Evolutionary conservation across 1,140 invertebrate genomes (phyloP).

Genomic region (Dreissena polymorpha): DNA sequence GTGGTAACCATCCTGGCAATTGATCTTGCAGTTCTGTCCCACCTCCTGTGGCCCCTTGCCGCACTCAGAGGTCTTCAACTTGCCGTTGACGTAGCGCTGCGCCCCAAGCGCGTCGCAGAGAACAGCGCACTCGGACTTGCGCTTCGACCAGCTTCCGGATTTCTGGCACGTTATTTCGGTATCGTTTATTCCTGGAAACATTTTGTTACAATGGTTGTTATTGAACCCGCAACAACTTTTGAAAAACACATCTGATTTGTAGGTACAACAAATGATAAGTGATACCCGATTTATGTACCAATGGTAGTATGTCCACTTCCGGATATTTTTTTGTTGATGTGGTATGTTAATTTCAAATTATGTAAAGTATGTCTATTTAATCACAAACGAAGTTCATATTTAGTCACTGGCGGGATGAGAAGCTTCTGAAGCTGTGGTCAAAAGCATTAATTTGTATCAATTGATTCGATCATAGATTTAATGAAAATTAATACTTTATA

Average conservation of each 20-base stretch:
- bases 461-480: no score
- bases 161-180: conserved; percentile 63
- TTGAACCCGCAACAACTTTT: neutral
- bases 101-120: conserved; percentile 52
- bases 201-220: neutral
- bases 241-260: neutral
- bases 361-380: no score
- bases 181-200: conserved; percentile 48
- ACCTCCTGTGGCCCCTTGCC: conserved; percentile 28
- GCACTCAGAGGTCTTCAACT: conserved; percentile 40
- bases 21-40: conserved; percentile 43
- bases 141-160: conserved; percentile 66
- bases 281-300: no score
- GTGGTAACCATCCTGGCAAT: conserved; percentile 45
- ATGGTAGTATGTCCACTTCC: no score
- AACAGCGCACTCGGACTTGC: conserved; percentile 60
- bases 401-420: no score
- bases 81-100: conserved; percentile 7
- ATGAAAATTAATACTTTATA: no score
- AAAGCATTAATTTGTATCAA: no score
- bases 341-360: no score
- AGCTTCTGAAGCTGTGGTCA: no score
- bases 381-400: no score
- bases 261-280: neutral
- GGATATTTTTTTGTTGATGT: no score